These are phyloP conservation scores for Suricata suricatta DNA, from an alignment of 2,113 vertebrate species.

Conservation along the genomic window DNA sequence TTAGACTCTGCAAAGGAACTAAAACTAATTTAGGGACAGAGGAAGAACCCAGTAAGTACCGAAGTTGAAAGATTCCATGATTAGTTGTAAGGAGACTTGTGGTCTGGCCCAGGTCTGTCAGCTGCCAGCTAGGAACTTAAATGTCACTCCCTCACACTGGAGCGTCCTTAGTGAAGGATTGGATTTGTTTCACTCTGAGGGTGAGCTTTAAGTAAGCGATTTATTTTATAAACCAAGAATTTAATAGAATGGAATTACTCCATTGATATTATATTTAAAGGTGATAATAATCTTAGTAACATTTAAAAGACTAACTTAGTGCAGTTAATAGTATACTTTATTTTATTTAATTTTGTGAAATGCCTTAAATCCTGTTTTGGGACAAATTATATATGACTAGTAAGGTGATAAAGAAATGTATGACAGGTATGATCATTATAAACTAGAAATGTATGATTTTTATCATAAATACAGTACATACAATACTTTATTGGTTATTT, in stretches of 20 bases:
- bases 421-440: not conserved
- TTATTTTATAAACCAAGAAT: slow-evolving; percentile 43
- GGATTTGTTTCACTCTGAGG: not conserved
- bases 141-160: not conserved
- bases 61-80: not conserved
- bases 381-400: not conserved
- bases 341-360: slow-evolving; percentile 34
- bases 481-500: not conserved
- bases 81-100: not conserved
- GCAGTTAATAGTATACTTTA: not conserved
- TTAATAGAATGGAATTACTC: not conserved
- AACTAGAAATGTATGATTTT: slow-evolving; percentile 24
- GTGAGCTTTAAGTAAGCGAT: not conserved
- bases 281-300: not conserved
- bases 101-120: not conserved
- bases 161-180: not conserved
- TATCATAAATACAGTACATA: not conserved
- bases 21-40: not conserved
- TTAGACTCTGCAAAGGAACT: not conserved
- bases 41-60: not conserved
- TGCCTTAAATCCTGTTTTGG: not conserved
- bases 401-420: not conserved
- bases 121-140: not conserved
- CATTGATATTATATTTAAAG: not conserved
- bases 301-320: slow-evolving; percentile 19